Evolutionary conservation across 2,888 invertebrate species (phyloP), one percentile per base, ranked within the genome.

Genomic region (Cotesia congregata): DNA sequence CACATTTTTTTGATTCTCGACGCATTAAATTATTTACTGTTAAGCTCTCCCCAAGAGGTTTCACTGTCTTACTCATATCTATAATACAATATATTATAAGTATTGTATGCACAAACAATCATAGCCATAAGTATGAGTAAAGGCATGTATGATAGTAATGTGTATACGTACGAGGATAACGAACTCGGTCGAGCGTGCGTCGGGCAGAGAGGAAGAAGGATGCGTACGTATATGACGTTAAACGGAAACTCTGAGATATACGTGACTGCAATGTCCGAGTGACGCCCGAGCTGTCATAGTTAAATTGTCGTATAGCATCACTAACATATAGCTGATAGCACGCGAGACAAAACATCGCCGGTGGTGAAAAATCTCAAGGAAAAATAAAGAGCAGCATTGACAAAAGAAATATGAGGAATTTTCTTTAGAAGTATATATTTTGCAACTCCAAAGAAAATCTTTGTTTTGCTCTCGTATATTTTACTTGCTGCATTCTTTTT

Each of bases 161-260:
- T 50, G 50, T 64, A 70, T 64, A 69, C 67, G 62, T 40, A 64
- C 74, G 73, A 68, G 73, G 75, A 72, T 79, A 68, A 74, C 73
- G 76, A 79, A 80, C 75, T 40, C 50, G 72, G 70, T 17, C 67
- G 75, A 40, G 73, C 80, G 78, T 77, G 79, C 79, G 80, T 80
- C 80, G 72, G 77, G 74, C 60, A 75, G 72, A 77, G 78, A 80
- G 82, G 83, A 83, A 83, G 83, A 83, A 87, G 87, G 85, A 85
- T 86, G 78, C 71, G 78, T 78, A 85, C 85, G 78, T 67, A 77
- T 78, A 83, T 85, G 87, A 86, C 86, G 84, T 85, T 80, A 84
- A 87, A 82, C 87, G 88, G 88, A 87, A 88, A 86, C 85, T 83
- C 81, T 82, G 80, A 79, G 82, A 80, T 76, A 79, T 80, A 83